Evolutionary conservation across 2,797 vertebrate species (phyloP).

Genomic region (Gymnopithys bicolor): DNA sequence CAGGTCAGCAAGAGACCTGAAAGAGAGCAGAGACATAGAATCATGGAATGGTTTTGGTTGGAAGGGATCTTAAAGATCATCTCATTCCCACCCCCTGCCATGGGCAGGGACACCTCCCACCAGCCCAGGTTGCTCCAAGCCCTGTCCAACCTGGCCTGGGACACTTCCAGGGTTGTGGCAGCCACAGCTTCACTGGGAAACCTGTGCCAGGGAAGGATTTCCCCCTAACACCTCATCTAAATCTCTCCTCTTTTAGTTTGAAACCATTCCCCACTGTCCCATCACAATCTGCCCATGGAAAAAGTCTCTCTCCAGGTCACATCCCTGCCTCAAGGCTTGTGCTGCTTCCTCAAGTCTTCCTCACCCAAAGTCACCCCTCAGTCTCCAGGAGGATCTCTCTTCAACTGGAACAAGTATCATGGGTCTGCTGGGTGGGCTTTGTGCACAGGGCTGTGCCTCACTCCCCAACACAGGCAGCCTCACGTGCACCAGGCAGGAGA

Average conservation of each 20-base stretch:
- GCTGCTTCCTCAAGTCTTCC: background rate
- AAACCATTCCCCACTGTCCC: background rate
- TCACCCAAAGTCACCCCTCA: background rate
- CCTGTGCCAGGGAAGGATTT: background rate
- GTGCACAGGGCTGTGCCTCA: background rate
- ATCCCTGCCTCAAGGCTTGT: fast-evolving
- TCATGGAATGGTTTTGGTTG: background rate
- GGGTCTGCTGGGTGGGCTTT: background rate
- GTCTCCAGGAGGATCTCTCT: background rate
- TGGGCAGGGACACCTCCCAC: too few species aligned
- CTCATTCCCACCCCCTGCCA: background rate
- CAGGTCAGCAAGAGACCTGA: background rate
- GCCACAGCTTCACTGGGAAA: background rate
- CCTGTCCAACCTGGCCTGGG: background rate
- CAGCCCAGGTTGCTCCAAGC: too few species aligned
- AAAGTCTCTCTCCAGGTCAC: background rate
- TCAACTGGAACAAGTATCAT: fast-evolving
- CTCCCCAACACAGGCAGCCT: background rate
- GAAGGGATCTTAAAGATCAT: background rate
- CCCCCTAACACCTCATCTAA: background rate
- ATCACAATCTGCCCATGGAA: fast-evolving
- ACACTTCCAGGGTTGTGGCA: background rate
- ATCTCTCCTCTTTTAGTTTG: background rate
- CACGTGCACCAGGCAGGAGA: fast-evolving
- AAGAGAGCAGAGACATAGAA: too few species aligned